Evolutionary conservation across 2,113 vertebrate genomes (phyloP).

Genomic region (Glaucidium brasilianum): DNA sequence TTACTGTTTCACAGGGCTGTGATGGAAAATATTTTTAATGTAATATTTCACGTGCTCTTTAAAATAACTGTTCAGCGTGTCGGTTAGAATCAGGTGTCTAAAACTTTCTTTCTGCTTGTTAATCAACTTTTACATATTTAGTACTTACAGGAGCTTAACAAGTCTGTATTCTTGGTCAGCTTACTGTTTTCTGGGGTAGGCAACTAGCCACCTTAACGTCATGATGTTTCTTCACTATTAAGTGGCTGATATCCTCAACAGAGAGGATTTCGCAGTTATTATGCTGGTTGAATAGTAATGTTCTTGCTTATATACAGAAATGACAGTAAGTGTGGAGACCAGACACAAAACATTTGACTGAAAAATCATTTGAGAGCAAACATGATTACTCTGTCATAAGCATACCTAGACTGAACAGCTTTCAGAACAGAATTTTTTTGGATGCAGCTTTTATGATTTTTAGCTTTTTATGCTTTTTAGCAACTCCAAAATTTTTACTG

Average conservation of each 20-base stretch:
- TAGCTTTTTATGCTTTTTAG: background rate
- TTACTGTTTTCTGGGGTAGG: background rate
- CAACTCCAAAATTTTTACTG: background rate
- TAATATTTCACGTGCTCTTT: background rate
- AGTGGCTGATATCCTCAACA: background rate
- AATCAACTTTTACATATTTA: background rate
- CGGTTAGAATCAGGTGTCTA: background rate
- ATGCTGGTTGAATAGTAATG: background rate
- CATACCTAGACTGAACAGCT: background rate
- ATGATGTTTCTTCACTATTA: background rate
- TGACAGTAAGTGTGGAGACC: background rate
- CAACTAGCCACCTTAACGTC: background rate
- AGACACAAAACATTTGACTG: background rate
- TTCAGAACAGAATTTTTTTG: background rate
- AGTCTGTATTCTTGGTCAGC: background rate
- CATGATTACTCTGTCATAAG: background rate
- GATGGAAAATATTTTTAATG: background rate
- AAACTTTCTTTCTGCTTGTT: background rate
- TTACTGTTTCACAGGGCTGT: background rate
- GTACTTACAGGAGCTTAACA: background rate
- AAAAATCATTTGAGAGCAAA: background rate
- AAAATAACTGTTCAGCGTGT: background rate
- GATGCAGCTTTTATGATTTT: background rate
- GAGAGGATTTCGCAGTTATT: background rate
- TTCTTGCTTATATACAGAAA: background rate